A percentile compares a stretch with the other conserved stretches of the same genome.
Evolutionary conservation across 2,797 vertebrate genomes (phyloP).

Genomic region (Phoxinus dragarum): DNA sequence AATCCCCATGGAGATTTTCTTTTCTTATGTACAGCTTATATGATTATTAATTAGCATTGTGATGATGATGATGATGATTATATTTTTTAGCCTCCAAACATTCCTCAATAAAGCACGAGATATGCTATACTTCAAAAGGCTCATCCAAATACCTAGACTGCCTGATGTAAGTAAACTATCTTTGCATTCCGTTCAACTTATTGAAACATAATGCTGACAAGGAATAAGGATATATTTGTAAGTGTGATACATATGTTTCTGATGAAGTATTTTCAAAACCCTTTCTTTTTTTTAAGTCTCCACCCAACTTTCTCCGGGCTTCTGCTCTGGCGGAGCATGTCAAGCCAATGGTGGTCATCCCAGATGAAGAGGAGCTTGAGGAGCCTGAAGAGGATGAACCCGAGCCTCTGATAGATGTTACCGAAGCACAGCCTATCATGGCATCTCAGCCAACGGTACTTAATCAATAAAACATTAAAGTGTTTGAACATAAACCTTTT

Average conservation of each 20-base stretch:
- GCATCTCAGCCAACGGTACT: slow-evolving; percentile 69
- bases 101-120: slow-evolving; percentile 95
- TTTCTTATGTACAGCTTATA: background rate
- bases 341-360: slow-evolving; percentile 95
- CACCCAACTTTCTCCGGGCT: slow-evolving; percentile 94
- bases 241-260: background rate
- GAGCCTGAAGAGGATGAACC: slow-evolving; percentile 84
- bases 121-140: slow-evolving; percentile 96
- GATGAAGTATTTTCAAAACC: background rate
- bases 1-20: background rate
- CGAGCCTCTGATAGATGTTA: slow-evolving; percentile 91
- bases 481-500: background rate
- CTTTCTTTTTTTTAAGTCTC: slow-evolving; percentile 75
- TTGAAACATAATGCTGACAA: no score
- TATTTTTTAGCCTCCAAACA: slow-evolving; percentile 84
- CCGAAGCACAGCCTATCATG: slow-evolving; percentile 70
- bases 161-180: slow-evolving; percentile 84
- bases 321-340: slow-evolving; percentile 94
- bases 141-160: slow-evolving; percentile 96
- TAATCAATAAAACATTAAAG: background rate
- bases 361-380: slow-evolving; percentile 86
- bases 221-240: no score
- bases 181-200: no score
- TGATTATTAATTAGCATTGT: background rate
- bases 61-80: background rate